Evolutionary conservation across 1,140 invertebrate species (phyloP).

Genomic region (Atta cephalotes): DNA sequence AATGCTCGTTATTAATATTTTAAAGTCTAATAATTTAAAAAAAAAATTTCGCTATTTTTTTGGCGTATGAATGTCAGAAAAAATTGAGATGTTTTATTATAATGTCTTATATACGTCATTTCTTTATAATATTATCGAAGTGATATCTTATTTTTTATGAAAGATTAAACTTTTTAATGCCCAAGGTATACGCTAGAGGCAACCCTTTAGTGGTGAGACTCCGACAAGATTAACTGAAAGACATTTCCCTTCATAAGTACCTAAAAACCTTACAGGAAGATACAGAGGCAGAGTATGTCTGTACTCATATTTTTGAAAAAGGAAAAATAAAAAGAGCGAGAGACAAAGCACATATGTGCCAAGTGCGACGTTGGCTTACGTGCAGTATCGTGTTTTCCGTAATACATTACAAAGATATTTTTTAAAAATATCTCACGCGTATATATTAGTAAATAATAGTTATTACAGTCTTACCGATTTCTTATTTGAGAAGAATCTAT

Average conservation of each 20-base stretch:
- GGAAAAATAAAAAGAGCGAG: background rate
- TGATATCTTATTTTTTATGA: conserved; percentile 18
- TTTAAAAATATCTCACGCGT: background rate
- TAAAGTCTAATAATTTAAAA: background rate
- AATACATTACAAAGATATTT: conserved; percentile 4
- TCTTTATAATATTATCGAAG: conserved; percentile 13
- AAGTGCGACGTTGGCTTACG: background rate
- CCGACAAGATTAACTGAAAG: conserved; percentile 21
- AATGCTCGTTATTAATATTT: background rate
- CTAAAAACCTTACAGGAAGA: conserved; percentile 29
- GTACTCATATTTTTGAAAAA: conserved; percentile 19
- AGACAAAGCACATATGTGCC: background rate
- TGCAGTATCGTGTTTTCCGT: background rate
- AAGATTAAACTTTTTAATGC: conserved; percentile 35
- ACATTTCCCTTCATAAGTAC: conserved; percentile 40
- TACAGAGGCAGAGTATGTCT: background rate
- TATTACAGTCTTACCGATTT: background rate
- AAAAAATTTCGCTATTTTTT: background rate
- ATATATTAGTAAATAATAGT: conserved; percentile 4
- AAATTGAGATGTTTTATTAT: background rate
- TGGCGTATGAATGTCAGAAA: background rate
- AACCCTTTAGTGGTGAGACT: conserved; percentile 15
- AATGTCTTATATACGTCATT: background rate
- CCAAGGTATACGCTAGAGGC: background rate
- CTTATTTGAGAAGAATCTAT: background rate